Conservation (phyloP, 2,888 invertebrate genomes). For the Agrochola macilenta region DNA sequence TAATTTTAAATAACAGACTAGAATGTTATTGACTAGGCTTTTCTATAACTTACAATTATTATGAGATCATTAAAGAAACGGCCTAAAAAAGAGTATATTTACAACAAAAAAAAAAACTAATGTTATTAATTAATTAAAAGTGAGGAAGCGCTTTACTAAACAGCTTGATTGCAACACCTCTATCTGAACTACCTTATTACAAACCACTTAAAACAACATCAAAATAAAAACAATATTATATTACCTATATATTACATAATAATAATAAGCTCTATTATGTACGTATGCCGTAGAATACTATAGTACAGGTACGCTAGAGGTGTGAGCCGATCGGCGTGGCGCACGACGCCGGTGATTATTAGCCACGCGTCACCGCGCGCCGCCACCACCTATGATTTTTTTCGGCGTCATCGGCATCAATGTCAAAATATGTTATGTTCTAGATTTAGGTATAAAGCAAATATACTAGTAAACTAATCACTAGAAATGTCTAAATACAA, state of each 20-base stretch:
- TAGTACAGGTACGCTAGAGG: not conserved
- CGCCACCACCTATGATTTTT: no score
- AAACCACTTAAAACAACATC: not conserved
- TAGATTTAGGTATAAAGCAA: no score
- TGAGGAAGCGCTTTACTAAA: not conserved
- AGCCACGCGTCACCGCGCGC: no score
- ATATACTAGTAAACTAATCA: no score
- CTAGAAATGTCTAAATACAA: no score
- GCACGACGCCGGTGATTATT: no score
- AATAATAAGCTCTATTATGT: constrained; percentile 64
- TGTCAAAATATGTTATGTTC: no score
- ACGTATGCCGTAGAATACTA: constrained; percentile 54
- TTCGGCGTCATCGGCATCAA: no score
- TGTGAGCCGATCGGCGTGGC: no score
- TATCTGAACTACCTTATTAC: not conserved
- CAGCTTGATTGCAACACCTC: constrained; percentile 28
- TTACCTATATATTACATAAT: constrained; percentile 15
- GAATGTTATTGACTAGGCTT: constrained; percentile 46
- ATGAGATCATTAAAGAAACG: constrained; percentile 40
- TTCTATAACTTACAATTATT: constrained; percentile 25
- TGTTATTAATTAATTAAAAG: not conserved
- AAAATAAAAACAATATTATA: constrained; percentile 4
- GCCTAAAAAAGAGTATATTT: not conserved
- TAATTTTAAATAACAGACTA: constrained; percentile 43
- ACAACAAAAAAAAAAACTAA: not conserved